Evolutionary conservation across 2,797 vertebrate genomes (phyloP), one percentile per base, ranked within the genome.

Genomic region (Coilia nasus): DNA sequence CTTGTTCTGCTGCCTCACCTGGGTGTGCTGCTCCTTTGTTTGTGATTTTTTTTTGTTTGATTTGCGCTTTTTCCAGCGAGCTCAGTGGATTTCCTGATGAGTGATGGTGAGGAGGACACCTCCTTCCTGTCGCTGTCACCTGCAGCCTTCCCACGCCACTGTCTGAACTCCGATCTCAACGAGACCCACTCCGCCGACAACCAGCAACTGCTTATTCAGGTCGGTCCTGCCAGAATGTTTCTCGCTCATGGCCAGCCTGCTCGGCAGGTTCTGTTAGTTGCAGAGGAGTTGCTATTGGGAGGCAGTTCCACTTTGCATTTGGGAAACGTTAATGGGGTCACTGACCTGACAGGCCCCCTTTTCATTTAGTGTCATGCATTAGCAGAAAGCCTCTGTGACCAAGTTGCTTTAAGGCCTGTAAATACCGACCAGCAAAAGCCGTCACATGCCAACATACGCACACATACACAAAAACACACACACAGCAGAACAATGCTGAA

Each of bases 51-150:
- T 57, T 12, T 67, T 21, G 3, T 60, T 71, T 35, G 28, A 21
- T 56, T 7, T 82, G 41, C 54, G n/a, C n/a, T 21, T 82, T 23
- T 28, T 41, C 0, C 19, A 96, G 95, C 92, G 0, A 95, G 93
- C 90, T 95, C 95, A 31, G 88, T 95, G 93, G 95, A 96, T 92
- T 93, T 96, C 90, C 92, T 95, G 92, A 95, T 96, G 95, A 90
- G 93, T 75, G 86, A 95, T 87, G 93, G 93, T 6, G 87, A 95
- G 57, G 96, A 93, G n/a, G 96, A 94, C 0, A 88, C 89, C 83
- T 87, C 93, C 86, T 95, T 93, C 25, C 85, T 94, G 84, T 93
- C 93, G 25, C 90, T 96, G 87, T 94, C 94, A 1, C 90, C 92
- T 0, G 62, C 91, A 0, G 87, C 94, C 83, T 92, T 94, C 86